A percentile compares a stretch with the other conserved stretches of the same genome.
phyloP scores from a whole-genome alignment of 2,797 vertebrate species.

The Sternotherus odoratus region DNA sequence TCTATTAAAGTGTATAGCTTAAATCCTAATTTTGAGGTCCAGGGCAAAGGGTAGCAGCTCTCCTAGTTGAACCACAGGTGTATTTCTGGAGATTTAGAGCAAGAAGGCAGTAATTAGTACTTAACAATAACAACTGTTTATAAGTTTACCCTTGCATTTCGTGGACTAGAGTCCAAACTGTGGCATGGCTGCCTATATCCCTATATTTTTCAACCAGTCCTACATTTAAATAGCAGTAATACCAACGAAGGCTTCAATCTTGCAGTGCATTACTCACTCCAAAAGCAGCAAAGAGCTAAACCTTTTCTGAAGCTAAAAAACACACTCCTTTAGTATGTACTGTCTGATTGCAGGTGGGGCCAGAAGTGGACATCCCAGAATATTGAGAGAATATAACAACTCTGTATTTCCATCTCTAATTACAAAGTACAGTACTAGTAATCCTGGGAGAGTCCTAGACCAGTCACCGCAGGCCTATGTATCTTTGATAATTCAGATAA shows the following conservation, averaged over 20 bases:
- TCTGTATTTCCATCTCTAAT: background rate
- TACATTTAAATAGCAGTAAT: background rate
- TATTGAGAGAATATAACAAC: background rate
- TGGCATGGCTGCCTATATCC: too few species aligned
- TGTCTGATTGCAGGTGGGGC: background rate
- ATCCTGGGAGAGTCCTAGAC: background rate
- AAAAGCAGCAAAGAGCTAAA: background rate
- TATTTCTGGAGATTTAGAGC: too few species aligned
- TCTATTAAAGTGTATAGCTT: too few species aligned
- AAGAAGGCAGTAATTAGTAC: too few species aligned
- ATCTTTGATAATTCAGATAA: background rate
- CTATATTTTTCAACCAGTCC: rapidly evolving
- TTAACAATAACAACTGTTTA: too few species aligned
- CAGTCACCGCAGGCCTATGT: rapidly evolving
- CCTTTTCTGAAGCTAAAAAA: background rate
- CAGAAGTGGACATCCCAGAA: background rate
- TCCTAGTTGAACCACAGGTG: too few species aligned
- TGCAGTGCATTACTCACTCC: background rate
- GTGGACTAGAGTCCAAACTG: too few species aligned
- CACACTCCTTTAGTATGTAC: background rate
- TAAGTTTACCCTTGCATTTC: too few species aligned
- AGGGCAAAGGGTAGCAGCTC: too few species aligned
- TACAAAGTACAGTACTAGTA: background rate
- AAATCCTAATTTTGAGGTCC: too few species aligned
- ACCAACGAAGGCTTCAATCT: background rate